Percentiles rank a stretch among this genome's conserved stretches.
These are phyloP conservation scores for Ditylenchus weischeri DNA, from an alignment of 2,888 invertebrate species.

Conservation along the genomic window DNA sequence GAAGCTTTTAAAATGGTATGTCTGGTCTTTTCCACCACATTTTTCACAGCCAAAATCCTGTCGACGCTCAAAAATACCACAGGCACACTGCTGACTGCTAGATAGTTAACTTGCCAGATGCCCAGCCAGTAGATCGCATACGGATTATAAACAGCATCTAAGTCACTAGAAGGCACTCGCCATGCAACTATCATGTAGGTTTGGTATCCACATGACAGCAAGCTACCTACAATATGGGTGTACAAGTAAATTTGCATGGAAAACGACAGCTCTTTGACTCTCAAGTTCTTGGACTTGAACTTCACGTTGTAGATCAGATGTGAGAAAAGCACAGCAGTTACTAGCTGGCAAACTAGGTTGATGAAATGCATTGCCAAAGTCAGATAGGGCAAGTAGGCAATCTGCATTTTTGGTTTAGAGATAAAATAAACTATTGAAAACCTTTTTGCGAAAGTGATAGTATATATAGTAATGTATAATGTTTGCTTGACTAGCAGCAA, in stretches of 20 bases:
- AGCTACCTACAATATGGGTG: not conserved
- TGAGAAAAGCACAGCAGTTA: not conserved
- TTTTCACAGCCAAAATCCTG: constrained; percentile 2
- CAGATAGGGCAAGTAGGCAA: not conserved
- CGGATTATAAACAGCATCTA: not conserved
- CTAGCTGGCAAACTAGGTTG: not conserved
- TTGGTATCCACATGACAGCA: not conserved
- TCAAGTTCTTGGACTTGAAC: constrained; percentile 5
- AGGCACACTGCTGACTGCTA: constrained; percentile 3
- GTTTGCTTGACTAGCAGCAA: too few species aligned
- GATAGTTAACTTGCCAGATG: not conserved
- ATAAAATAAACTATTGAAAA: too few species aligned
- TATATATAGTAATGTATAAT: too few species aligned
- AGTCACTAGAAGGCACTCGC: not conserved
- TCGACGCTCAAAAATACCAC: constrained; percentile 8
- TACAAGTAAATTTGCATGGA: constrained; percentile 2
- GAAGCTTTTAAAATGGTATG: not conserved
- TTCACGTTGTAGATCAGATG: not conserved
- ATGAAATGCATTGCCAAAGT: not conserved
- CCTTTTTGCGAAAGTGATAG: too few species aligned
- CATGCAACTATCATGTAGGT: not conserved
- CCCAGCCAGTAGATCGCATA: constrained; percentile 6
- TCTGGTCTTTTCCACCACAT: not conserved
- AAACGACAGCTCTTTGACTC: not conserved
- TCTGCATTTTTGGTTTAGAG: not conserved